Conservation (phyloP, 1,140 invertebrate species). For the Papilio dardanus region DNA sequence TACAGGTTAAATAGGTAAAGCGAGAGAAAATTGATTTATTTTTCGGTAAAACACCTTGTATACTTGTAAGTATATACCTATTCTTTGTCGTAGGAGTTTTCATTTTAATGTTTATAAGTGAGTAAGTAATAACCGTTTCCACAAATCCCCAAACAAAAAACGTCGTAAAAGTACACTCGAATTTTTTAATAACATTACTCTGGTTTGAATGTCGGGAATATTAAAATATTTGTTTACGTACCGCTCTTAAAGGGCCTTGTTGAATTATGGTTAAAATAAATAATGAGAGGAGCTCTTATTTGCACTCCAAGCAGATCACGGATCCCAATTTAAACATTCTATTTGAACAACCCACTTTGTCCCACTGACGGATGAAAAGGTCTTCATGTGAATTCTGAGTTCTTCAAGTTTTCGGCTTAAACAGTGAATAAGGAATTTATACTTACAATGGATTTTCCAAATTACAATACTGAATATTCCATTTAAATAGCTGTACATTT, state of each 20-base stretch:
- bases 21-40: neutral
- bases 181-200: conserved; percentile 30
- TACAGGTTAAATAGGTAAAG: neutral
- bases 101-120: conserved; percentile 9
- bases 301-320: conserved; percentile 39
- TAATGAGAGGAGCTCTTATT: conserved; percentile 38
- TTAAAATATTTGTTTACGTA: conserved; percentile 38
- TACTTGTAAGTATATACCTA: neutral
- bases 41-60: neutral
- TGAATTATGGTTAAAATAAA: conserved; percentile 39
- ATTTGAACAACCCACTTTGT: conserved; percentile 39
- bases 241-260: conserved; percentile 33
- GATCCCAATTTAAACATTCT: conserved; percentile 38
- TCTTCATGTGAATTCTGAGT: conserved; percentile 46
- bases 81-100: neutral
- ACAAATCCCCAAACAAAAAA: conserved; percentile 25
- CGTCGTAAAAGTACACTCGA: conserved; percentile 24
- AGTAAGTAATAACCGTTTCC: conserved; percentile 21
- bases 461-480: conserved; percentile 77
- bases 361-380: conserved; percentile 42
- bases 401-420: conserved; percentile 65
- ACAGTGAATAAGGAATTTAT: conserved; percentile 74
- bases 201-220: conserved; percentile 28
- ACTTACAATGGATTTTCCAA: conserved; percentile 70
- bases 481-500: conserved; percentile 77